Base-by-base conservation (phyloP, 2,113 vertebrate genomes). In the Tympanuchus pallidicinctus region DNA sequence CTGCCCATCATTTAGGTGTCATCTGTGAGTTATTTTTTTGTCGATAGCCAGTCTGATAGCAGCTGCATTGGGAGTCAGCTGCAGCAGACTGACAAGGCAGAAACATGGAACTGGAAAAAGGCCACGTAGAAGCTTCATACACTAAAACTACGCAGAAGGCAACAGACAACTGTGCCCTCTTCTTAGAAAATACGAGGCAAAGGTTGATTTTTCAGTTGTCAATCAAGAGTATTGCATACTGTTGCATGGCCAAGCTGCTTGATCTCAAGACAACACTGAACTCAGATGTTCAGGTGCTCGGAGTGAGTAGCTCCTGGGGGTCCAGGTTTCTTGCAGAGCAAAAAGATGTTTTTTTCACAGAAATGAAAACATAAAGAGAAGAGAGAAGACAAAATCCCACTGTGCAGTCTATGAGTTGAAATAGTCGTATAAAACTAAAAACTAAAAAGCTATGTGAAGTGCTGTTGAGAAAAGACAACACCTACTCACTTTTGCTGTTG, bases 61-160 rank as follows among this genome's bases (percentile, higher is more conserved):
- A 81, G 24, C 34, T 65, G 56, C 15, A 16, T 6, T 56, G 25
- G 11, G n/a, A 22, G 45, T 52, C 50, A 27, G 8, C 36, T 52
- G 63, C 3, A 52, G 27, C n/a, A 87, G 7, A 8, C 11, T 40
- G 40, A 70, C 16, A 56, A 82, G 52, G 17, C 5, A 65, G 60
- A 66, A 78, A 34, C 8, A 42, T 36, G 7, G 47, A 32, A 32
- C 12, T 63, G 13, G 14, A 54, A 63, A 57, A 61, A 43, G 27
- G 13, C 56, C 57, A 7, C 10, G 4, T 2, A 2, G 4, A 7
- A 3, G 3, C 38, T 42, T 4, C 1, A 2, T 42, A 19, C 21
- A 6, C 11, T 38, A 42, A 42, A 57, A 15, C 18, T 21, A 8
- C 10, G 45, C 47, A 52, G 40, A 66, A 78, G 10, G 28, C 30